Conservation (phyloP, 2,888 invertebrate genomes). For the Tiliacea aurago region DNA sequence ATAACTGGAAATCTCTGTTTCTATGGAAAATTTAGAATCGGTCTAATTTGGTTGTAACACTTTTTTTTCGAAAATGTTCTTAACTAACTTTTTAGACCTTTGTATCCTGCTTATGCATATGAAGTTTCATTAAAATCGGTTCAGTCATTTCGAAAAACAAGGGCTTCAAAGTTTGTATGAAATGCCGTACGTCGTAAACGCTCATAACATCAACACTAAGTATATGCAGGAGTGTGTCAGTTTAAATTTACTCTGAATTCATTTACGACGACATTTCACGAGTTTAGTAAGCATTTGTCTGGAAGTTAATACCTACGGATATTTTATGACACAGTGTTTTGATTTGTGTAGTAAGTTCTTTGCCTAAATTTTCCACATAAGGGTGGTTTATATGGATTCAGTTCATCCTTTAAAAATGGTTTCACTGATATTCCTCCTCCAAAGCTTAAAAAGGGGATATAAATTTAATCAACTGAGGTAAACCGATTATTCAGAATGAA, state of each 20-base stretch:
- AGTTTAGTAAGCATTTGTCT: constrained; percentile 27
- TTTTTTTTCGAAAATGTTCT: no score
- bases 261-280: constrained; percentile 40
- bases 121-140: no score
- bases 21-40: no score
- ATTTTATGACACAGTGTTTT: constrained; percentile 18
- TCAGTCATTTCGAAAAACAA: no score
- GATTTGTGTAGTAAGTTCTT: constrained; percentile 19
- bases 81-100: no score
- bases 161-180: no score
- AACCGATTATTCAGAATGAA: constrained; percentile 23
- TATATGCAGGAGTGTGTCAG: constrained; percentile 32
- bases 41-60: no score
- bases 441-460: not conserved
- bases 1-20: no score
- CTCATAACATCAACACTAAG: constrained; percentile 34
- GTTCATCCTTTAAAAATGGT: not conserved
- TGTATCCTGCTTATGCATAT: no score
- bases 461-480: constrained; percentile 18
- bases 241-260: constrained; percentile 48
- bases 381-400: not conserved
- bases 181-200: no score
- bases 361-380: not conserved
- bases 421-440: not conserved
- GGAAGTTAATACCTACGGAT: constrained; percentile 13